A percentile compares a stretch with the other conserved stretches of the same genome.
Conservation (phyloP, 2,113 vertebrate species). For the Rhombomys opimus region DNA sequence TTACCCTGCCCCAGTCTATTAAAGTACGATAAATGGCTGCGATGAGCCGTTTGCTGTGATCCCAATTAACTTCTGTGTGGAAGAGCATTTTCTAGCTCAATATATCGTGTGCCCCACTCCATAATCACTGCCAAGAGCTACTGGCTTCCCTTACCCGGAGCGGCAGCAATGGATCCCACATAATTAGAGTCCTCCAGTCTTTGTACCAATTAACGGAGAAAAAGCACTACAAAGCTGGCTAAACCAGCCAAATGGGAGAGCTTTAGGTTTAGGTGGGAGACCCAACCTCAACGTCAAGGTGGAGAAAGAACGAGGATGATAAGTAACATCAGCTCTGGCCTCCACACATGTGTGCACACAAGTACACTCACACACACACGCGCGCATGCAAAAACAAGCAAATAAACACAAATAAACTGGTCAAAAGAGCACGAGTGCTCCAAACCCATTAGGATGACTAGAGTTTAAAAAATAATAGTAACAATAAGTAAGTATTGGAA, state of each 20-base stretch:
- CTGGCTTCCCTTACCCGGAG: not conserved
- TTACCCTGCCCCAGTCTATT: not conserved
- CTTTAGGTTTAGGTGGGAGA: not conserved
- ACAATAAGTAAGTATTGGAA: not conserved
- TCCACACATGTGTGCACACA: not conserved
- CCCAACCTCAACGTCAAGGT: not conserved
- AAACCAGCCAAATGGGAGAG: not conserved
- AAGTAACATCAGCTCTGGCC: not conserved
- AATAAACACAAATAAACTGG: not conserved
- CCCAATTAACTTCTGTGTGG: constrained; percentile 47
- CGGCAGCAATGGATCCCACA: not conserved
- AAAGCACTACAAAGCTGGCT: not conserved
- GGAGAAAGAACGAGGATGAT: not conserved
- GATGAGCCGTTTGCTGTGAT: constrained; percentile 5
- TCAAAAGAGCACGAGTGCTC: not conserved
- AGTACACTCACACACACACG: not conserved
- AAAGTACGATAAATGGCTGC: constrained; percentile 38
- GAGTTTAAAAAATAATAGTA: not conserved
- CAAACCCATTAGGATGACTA: not conserved
- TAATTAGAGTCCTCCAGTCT: not conserved
- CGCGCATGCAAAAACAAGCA: not conserved
- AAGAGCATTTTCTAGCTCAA: not conserved
- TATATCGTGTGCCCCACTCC: not conserved
- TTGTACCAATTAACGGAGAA: not conserved
- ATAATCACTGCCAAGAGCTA: constrained; percentile 17